Conservation (phyloP, 2,888 invertebrate species). For the Drosophila kanekoi region DNA sequence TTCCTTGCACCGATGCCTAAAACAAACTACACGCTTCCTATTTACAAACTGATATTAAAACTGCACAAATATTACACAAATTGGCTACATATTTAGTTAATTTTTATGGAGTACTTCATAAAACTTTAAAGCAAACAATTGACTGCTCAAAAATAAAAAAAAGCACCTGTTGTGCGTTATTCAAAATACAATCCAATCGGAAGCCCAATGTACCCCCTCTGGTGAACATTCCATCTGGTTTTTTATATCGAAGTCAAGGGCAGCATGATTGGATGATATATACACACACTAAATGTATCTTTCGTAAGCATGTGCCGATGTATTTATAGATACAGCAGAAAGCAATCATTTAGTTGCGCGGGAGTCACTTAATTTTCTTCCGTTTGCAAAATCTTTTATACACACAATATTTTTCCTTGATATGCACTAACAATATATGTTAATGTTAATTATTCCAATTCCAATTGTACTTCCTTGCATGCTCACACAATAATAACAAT, state of each 20-base stretch:
- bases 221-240: conserved; percentile 10
- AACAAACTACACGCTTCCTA: conserved; percentile 9
- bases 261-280: conserved; percentile 37
- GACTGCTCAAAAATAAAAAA: neutral
- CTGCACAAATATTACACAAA: conserved; percentile 22
- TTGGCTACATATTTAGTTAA: conserved; percentile 1
- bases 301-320: conserved; percentile 60
- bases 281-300: conserved; percentile 42
- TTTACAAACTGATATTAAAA: conserved; percentile 35
- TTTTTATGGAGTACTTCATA: neutral
- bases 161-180: conserved; percentile 45
- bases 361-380: conserved; percentile 19
- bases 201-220: conserved; percentile 4
- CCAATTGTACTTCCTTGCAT: conserved; percentile 55
- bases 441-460: too few relatives aligned
- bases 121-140: conserved; percentile 6
- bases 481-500: conserved; percentile 39
- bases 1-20: neutral
- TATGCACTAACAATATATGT: too few relatives aligned
- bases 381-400: conserved; percentile 12
- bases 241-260: conserved; percentile 58
- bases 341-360: conserved; percentile 10
- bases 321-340: conserved; percentile 60
- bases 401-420: neutral
- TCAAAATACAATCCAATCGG: conserved; percentile 14